Conservation (phyloP, 2,797 vertebrate genomes). For the Lophotriccus pileatus region DNA sequence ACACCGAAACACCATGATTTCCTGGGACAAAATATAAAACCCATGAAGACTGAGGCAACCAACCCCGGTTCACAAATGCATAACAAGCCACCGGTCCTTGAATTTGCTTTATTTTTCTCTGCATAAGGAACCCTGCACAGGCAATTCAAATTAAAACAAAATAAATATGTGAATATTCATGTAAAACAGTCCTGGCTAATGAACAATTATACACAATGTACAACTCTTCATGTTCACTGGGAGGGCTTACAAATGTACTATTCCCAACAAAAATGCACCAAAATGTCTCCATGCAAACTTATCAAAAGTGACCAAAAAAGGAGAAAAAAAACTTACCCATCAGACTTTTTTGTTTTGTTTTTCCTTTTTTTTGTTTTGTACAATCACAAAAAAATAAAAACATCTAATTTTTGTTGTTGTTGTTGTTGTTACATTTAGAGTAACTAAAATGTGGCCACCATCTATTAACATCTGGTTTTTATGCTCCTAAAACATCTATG, state of each 20-base stretch:
- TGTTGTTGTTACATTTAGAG: constrained; percentile 74
- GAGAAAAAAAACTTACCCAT: constrained; percentile 69
- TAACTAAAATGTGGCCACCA: constrained; percentile 81
- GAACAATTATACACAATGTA: constrained; percentile 99
- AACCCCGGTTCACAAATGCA: constrained; percentile 2
- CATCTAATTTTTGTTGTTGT: constrained; percentile 56
- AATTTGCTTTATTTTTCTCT: constrained; percentile 82
- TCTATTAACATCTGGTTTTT: constrained; percentile 66
- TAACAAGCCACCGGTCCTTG: constrained; percentile 50
- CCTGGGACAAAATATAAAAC: not conserved
- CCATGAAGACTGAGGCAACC: not conserved
- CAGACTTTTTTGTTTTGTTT: constrained; percentile 69
- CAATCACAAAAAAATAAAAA: constrained; percentile 87
- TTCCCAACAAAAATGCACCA: constrained; percentile 82
- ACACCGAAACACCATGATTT: not conserved
- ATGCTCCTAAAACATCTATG: constrained; percentile 77
- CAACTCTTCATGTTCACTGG: constrained; percentile 83
- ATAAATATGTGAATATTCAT: constrained; percentile 98
- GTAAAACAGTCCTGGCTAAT: constrained; percentile 94
- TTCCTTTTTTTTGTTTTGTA: constrained; percentile 73
- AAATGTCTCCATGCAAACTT: constrained; percentile 87
- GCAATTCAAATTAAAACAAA: constrained; percentile 93
- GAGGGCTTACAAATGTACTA: constrained; percentile 82
- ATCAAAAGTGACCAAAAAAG: constrained; percentile 78
- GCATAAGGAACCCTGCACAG: constrained; percentile 87